phyloP scores from a whole-genome alignment of 2,888 invertebrate genomes.

The Paralinhomoeus sp. region DNA sequence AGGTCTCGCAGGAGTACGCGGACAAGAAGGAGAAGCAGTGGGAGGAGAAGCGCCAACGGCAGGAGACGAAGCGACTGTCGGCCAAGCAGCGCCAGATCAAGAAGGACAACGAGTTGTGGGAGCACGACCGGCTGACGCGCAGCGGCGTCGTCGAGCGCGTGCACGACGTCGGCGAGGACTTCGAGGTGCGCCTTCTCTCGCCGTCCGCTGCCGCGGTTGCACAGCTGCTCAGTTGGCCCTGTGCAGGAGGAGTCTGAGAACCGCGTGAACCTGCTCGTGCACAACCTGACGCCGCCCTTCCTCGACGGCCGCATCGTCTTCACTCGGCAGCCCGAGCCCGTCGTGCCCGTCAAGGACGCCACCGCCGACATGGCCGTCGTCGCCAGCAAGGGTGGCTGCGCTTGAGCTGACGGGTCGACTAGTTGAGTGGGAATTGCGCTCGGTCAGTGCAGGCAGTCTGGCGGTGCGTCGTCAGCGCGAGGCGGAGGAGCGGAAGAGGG shows the following conservation, averaged over 20 bases:
- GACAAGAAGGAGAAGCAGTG: slow-evolving; percentile 74
- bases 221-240: slow-evolving; percentile 33
- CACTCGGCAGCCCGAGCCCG: slow-evolving; percentile 81
- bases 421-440: no score
- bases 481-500: slow-evolving; percentile 81
- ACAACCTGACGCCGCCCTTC: slow-evolving; percentile 95
- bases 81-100: slow-evolving; percentile 89
- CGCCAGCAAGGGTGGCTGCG: neutral
- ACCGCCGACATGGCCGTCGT: slow-evolving; percentile 82
- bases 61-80: slow-evolving; percentile 61
- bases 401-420: neutral
- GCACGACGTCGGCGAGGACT: slow-evolving; percentile 56
- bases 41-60: slow-evolving; percentile 46
- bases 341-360: slow-evolving; percentile 41
- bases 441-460: slow-evolving; percentile 44
- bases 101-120: slow-evolving; percentile 89
- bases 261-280: slow-evolving; percentile 77
- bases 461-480: slow-evolving; percentile 72
- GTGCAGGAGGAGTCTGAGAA: slow-evolving; percentile 71
- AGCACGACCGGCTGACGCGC: slow-evolving; percentile 84
- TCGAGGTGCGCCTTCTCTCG: slow-evolving; percentile 3
- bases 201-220: neutral
- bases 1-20: slow-evolving; percentile 52
- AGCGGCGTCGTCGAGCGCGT: slow-evolving; percentile 38
- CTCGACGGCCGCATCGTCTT: slow-evolving; percentile 93